These are phyloP conservation scores for Vultur gryphus DNA, from an alignment of 2,797 vertebrate species.

Conservation along the genomic window DNA sequence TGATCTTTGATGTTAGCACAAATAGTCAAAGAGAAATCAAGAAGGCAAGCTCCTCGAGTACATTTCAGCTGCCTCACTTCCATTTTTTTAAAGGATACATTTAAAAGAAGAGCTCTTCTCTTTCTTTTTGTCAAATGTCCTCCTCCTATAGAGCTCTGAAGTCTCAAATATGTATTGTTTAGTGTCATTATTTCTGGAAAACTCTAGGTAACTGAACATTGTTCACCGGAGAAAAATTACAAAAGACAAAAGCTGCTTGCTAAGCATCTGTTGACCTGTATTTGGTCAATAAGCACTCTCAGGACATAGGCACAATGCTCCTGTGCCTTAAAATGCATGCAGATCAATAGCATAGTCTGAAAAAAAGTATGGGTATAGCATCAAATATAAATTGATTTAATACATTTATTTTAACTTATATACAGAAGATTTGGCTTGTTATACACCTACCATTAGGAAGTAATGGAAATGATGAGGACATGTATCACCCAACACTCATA, in stretches of 20 bases:
- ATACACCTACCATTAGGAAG: not conserved
- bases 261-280: not conserved
- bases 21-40: not conserved
- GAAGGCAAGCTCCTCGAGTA: not conserved
- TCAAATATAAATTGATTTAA: not conserved
- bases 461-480: constrained; percentile 20
- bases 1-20: not conserved
- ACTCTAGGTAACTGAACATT: not conserved
- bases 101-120: not conserved
- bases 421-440: not conserved
- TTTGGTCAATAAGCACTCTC: not conserved
- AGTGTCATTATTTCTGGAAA: not conserved
- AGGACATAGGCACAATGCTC: not conserved
- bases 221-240: not conserved
- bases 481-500: not conserved
- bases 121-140: not conserved
- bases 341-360: not conserved
- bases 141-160: not conserved
- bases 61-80: not conserved
- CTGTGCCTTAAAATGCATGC: not conserved
- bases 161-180: not conserved
- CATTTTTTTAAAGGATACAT: not conserved
- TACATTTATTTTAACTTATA: not conserved
- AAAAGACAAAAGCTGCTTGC: not conserved
- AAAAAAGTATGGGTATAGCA: not conserved